These are phyloP conservation scores for Chrysolina americana DNA, from an alignment of 2,888 invertebrate species.

Conservation along the genomic window DNA sequence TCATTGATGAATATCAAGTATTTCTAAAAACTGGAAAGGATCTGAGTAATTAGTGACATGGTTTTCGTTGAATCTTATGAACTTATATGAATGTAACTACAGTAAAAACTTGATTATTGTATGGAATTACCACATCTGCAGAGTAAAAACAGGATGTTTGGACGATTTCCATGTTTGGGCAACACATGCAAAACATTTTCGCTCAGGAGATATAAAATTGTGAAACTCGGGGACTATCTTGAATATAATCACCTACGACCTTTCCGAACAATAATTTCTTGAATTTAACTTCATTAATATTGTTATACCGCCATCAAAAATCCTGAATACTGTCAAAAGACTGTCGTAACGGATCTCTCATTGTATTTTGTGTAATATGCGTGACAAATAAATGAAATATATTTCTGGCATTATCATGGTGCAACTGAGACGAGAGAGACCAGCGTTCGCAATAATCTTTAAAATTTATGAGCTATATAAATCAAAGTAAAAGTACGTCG, in stretches of 20 bases:
- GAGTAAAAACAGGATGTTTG: slow-evolving; percentile 30
- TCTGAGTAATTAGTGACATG: too few species aligned
- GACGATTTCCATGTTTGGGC: slow-evolving; percentile 28
- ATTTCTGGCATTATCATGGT: slow-evolving; percentile 9
- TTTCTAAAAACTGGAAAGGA: too few species aligned
- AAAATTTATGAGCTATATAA: slow-evolving; percentile 24
- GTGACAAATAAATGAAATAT: slow-evolving; percentile 27
- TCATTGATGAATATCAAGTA: too few species aligned
- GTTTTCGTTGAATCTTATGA: too few species aligned
- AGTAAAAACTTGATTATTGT: background rate
- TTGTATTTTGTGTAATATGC: slow-evolving; percentile 9
- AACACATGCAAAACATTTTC: slow-evolving; percentile 32
- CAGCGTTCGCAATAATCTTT: slow-evolving; percentile 25
- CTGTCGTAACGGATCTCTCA: background rate
- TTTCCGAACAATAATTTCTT: slow-evolving; percentile 26
- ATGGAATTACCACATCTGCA: background rate
- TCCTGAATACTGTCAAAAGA: background rate
- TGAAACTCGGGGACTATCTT: slow-evolving; percentile 35
- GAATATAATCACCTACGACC: slow-evolving; percentile 35
- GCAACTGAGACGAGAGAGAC: slow-evolving; percentile 20
- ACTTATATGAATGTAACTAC: background rate
- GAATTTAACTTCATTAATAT: slow-evolving; percentile 8
- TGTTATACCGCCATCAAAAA: slow-evolving; percentile 4
- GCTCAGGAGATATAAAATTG: slow-evolving; percentile 34
- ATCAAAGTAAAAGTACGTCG: slow-evolving; percentile 32